A percentile compares a stretch with the other conserved stretches of the same genome.
Conservation (phyloP, 2,888 invertebrate species). For the Smittia sp. region DNA sequence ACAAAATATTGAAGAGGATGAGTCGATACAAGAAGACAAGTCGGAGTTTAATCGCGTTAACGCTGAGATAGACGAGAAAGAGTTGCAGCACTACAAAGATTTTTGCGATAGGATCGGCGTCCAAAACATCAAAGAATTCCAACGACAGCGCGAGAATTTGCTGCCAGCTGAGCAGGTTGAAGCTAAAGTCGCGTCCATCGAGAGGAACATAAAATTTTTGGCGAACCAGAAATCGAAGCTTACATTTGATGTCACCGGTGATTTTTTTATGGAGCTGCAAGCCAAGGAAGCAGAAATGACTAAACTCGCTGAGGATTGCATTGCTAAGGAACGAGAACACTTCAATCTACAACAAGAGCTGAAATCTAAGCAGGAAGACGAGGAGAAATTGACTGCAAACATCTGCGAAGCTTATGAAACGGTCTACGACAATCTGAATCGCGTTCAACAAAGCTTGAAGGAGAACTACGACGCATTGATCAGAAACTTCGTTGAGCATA, state of each 20-base stretch:
- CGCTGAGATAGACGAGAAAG: background rate
- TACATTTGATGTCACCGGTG: too few relatives aligned
- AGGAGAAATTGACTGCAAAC: background rate
- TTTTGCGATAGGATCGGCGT: background rate
- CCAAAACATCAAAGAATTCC: background rate
- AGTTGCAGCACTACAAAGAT: background rate
- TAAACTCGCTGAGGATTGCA: background rate
- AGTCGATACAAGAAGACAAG: background rate
- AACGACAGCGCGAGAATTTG: too few relatives aligned
- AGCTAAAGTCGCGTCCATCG: too few relatives aligned
- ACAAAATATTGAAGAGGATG: background rate
- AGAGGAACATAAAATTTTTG: too few relatives aligned
- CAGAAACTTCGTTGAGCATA: background rate
- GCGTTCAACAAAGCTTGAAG: background rate
- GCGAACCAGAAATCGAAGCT: too few relatives aligned
- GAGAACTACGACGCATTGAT: background rate
- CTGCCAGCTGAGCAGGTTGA: too few relatives aligned
- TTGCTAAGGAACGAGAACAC: background rate
- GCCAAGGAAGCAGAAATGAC: too few relatives aligned
- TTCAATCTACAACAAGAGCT: background rate
- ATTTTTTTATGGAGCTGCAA: too few relatives aligned
- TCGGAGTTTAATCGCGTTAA: background rate
- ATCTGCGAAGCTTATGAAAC: background rate
- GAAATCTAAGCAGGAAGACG: background rate
- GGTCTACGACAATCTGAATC: background rate